A percentile compares a stretch with the other conserved stretches of the same genome.
Conservation (phyloP, 2,797 vertebrate species). For the Bradypus variegatus region DNA sequence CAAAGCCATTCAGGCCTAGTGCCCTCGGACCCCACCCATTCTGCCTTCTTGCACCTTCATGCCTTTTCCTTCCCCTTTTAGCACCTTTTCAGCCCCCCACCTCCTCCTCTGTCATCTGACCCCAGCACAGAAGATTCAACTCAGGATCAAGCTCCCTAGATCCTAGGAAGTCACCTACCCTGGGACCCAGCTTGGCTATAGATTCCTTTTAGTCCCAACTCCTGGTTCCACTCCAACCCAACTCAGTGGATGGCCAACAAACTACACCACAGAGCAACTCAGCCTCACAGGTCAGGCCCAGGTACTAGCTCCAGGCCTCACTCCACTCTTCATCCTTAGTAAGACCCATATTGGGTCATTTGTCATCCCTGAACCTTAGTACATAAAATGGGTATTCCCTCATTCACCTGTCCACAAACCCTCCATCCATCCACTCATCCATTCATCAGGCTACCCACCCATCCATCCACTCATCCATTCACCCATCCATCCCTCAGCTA, state of each 20-base stretch:
- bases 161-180: neutral
- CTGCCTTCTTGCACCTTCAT: neutral
- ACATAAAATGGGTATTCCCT: neutral
- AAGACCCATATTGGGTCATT: neutral
- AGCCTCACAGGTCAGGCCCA: neutral
- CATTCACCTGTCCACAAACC: neutral
- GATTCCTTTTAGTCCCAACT: neutral
- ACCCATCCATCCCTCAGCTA: neutral
- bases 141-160: neutral
- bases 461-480: neutral
- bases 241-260: neutral
- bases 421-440: neutral
- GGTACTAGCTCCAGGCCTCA: neutral
- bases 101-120: neutral
- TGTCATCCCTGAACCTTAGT: neutral
- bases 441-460: neutral
- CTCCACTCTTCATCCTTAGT: neutral
- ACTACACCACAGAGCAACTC: neutral
- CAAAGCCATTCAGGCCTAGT: neutral
- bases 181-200: neutral
- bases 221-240: neutral
- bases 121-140: slow-evolving; percentile 14
- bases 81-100: neutral
- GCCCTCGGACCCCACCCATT: neutral
- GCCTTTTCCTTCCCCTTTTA: neutral